Conservation (phyloP, 92 coral and sea anemone genomes). For the Zoanthus gigantus region DNA sequence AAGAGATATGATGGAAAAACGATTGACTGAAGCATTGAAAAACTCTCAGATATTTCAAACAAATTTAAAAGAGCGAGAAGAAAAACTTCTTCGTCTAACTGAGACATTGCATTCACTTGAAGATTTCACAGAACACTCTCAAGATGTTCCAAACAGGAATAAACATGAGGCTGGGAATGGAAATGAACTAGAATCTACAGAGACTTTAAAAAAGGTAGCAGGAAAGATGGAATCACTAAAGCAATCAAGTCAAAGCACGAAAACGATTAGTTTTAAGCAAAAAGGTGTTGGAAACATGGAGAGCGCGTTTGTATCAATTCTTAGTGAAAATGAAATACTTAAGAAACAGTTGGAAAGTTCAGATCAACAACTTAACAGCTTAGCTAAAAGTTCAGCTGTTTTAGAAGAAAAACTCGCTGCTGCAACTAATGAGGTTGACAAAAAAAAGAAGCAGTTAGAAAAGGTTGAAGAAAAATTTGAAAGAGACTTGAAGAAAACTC, state of each 20-base stretch:
- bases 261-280: background rate
- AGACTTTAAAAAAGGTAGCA: constrained; percentile 1
- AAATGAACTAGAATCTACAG: background rate
- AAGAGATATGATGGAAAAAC: constrained; percentile 82
- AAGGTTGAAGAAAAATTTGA: constrained; percentile 6
- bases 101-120: constrained; percentile 49
- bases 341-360: constrained; percentile 49
- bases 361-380: constrained; percentile 25
- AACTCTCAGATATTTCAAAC: constrained; percentile 69
- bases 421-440: constrained; percentile 49
- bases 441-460: background rate
- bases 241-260: background rate
- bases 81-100: constrained; percentile 51
- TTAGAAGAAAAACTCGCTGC: constrained; percentile 21
- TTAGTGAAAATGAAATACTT: constrained; percentile 41
- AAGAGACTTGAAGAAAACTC: background rate
- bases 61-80: constrained; percentile 60
- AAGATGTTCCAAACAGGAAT: constrained; percentile 24
- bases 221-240: background rate
- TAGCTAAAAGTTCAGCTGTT: constrained; percentile 56
- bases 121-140: constrained; percentile 55
- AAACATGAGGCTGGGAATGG: constrained; percentile 24
- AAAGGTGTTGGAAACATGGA: background rate
- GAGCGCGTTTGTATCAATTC: background rate
- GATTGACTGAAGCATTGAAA: constrained; percentile 78